Conservation (phyloP, 2,113 vertebrate species). For the Ploceus nigricollis region DNA sequence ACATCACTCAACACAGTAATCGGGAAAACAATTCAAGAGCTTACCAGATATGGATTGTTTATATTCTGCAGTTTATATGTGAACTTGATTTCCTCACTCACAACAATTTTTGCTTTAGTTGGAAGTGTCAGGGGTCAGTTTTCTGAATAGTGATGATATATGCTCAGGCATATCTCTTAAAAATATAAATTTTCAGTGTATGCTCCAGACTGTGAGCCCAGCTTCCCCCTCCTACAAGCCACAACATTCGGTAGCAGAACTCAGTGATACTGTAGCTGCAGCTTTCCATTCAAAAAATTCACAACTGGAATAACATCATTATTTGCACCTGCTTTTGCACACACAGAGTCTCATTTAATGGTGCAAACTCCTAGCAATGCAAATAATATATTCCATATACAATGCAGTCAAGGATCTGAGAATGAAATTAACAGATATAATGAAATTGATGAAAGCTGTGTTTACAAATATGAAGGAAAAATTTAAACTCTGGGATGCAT, state of each 20-base stretch:
- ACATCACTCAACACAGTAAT: background rate
- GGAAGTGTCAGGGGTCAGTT: background rate
- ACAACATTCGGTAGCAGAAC: background rate
- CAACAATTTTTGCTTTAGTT: background rate
- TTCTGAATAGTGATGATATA: background rate
- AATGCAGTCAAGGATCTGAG: background rate
- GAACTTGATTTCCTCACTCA: background rate
- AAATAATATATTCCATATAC: background rate
- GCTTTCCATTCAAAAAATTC: background rate
- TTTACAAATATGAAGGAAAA: background rate
- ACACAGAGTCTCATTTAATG: background rate
- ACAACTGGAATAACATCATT: background rate
- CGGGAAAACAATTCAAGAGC: background rate
- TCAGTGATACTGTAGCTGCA: background rate
- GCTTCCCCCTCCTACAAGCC: background rate
- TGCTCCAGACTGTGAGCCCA: background rate
- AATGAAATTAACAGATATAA: background rate
- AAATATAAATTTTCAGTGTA: background rate
- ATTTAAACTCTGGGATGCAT: background rate
- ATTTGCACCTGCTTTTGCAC: slow-evolving; percentile 9
- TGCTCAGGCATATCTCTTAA: background rate
- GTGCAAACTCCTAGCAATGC: background rate
- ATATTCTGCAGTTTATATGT: background rate
- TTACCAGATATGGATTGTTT: background rate
- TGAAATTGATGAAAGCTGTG: background rate